These are phyloP conservation scores for Notodonta ziczac DNA, from an alignment of 2,888 invertebrate species.

Conservation along the genomic window DNA sequence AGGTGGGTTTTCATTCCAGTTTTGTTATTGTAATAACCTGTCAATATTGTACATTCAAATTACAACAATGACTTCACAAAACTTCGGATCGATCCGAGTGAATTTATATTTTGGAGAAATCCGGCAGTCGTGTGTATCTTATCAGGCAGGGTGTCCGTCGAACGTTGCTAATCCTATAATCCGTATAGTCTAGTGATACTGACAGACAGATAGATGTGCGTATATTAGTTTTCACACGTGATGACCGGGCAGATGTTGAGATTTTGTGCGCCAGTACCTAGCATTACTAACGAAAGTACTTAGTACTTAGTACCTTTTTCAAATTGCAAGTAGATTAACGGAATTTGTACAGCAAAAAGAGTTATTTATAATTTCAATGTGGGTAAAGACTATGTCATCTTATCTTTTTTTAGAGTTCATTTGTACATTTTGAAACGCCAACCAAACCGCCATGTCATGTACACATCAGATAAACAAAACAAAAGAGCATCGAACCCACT, in stretches of 20 bases:
- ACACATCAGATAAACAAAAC: constrained; percentile 30
- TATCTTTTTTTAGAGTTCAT: not conserved
- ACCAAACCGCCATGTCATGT: constrained; percentile 6
- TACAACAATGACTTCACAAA: too few species aligned
- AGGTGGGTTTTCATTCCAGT: too few species aligned
- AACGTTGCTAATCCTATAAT: constrained; percentile 26
- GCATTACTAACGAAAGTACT: not conserved
- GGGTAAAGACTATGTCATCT: too few species aligned
- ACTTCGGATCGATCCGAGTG: not conserved
- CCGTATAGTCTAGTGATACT: constrained; percentile 32
- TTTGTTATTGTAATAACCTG: too few species aligned
- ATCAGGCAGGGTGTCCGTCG: constrained; percentile 28
- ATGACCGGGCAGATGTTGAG: constrained; percentile 7
- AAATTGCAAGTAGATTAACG: too few species aligned
- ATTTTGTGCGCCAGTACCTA: not conserved
- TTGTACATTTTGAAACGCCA: not conserved
- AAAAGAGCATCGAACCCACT: constrained; percentile 43
- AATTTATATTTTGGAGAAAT: constrained; percentile 15
- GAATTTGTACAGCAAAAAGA: too few species aligned
- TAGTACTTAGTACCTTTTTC: too few species aligned
- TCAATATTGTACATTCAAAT: too few species aligned
- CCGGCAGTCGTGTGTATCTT: constrained; percentile 23
- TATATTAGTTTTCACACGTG: constrained; percentile 28
- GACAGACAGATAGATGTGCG: constrained; percentile 21
- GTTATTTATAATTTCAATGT: too few species aligned